Evolutionary conservation across 2,888 invertebrate species (phyloP).

Genomic region (Epirrita christyi): DNA sequence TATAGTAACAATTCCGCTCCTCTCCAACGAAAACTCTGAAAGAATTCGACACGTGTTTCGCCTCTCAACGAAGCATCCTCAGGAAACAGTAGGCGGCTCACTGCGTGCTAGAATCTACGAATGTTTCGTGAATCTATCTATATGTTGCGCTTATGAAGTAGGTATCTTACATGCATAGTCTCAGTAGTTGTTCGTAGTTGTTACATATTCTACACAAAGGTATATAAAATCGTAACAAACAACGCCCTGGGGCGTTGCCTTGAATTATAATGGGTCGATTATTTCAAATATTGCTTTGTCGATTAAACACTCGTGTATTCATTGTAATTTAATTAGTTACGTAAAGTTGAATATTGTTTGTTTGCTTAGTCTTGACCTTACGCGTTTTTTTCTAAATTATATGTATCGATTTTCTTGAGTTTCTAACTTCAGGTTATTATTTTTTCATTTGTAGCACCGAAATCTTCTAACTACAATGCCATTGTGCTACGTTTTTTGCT

Average conservation of each 20-base stretch:
- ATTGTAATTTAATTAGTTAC: slow-evolving; percentile 19
- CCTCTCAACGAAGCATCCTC: no score
- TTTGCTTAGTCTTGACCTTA: slow-evolving; percentile 8
- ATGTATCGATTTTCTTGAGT: slow-evolving; percentile 9
- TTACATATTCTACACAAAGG: background rate
- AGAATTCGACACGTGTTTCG: no score
- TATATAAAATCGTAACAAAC: slow-evolving; percentile 27
- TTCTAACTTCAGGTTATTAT: no score
- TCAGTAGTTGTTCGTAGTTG: background rate
- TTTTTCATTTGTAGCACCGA: no score
- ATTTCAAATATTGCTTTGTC: slow-evolving; percentile 41
- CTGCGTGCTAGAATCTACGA: no score
- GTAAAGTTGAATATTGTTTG: slow-evolving; percentile 5
- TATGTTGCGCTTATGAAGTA: no score
- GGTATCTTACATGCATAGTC: background rate
- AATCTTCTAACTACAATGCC: no score
- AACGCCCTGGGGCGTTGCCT: slow-evolving; percentile 55
- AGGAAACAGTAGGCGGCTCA: no score
- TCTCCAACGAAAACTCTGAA: no score
- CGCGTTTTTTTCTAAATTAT: slow-evolving; percentile 6
- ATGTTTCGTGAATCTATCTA: no score
- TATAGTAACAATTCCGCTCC: no score
- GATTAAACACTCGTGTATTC: slow-evolving; percentile 10
- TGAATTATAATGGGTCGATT: slow-evolving; percentile 68
- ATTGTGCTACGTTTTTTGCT: no score